phyloP scores from a whole-genome alignment of 30 jellyfish, hydroid and myxozoan genomes.

The Hydractinia echinata region DNA sequence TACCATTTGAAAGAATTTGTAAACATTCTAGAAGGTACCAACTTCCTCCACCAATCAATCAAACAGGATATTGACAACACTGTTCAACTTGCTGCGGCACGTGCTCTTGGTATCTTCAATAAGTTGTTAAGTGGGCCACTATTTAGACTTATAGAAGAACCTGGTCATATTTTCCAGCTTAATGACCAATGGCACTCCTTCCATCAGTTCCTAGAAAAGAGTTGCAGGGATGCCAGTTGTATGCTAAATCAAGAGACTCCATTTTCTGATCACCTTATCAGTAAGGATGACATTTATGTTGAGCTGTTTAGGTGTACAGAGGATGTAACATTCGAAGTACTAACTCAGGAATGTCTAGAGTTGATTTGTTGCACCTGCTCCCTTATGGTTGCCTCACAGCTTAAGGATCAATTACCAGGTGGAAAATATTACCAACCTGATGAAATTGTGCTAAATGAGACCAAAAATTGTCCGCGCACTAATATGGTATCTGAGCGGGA shows the following conservation, averaged over 20 bases:
- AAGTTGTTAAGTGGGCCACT: conserved; percentile 45
- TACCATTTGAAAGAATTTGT: conserved; percentile 17
- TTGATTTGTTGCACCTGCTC: conserved; percentile 25
- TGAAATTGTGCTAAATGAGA: too few species aligned
- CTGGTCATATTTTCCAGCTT: conserved; percentile 30
- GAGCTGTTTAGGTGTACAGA: background rate
- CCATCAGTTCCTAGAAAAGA: too few species aligned
- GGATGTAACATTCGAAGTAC: too few species aligned
- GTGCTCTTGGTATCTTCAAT: conserved; percentile 45
- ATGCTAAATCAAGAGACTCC: too few species aligned
- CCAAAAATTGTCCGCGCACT: too few species aligned
- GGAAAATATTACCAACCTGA: too few species aligned
- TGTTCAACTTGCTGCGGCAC: conserved; percentile 33
- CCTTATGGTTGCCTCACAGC: conserved; percentile 13
- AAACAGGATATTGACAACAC: conserved; percentile 10
- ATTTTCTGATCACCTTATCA: too few species aligned
- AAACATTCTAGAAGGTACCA: background rate
- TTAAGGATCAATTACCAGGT: conserved; percentile 34
- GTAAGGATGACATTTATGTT: background rate
- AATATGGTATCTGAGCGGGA: too few species aligned
- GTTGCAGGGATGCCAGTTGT: too few species aligned
- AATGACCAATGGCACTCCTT: too few species aligned
- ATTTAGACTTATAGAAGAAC: conserved; percentile 31
- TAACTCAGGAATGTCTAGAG: conserved; percentile 30
- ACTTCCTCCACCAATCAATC: conserved; percentile 25